These are phyloP conservation scores for Dorcus hopei DNA, from an alignment of 2,888 invertebrate species.

Conservation along the genomic window DNA sequence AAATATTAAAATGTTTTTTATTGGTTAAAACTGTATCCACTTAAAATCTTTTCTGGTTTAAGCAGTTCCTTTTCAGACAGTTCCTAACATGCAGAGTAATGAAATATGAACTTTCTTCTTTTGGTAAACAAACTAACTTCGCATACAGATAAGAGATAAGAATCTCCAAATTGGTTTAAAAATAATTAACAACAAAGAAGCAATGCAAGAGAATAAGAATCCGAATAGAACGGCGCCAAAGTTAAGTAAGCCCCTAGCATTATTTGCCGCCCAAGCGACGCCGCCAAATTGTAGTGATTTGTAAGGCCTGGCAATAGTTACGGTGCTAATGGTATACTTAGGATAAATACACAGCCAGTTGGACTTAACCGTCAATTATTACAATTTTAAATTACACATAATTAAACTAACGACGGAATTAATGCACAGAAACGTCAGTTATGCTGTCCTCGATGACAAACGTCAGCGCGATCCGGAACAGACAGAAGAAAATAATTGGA, in stretches of 20 bases:
- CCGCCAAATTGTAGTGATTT: constrained; percentile 48
- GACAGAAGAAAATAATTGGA: too few relatives aligned
- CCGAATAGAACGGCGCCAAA: constrained; percentile 32
- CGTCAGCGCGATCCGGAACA: too few relatives aligned
- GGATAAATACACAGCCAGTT: constrained; percentile 44
- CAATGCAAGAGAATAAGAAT: neutral
- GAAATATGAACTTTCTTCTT: too few relatives aligned
- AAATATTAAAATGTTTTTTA: too few relatives aligned
- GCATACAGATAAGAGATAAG: neutral
- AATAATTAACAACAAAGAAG: too few relatives aligned
- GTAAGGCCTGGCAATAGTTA: constrained; percentile 39
- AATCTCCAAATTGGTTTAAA: too few relatives aligned
- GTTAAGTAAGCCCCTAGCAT: constrained; percentile 24
- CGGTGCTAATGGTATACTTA: constrained; percentile 48
- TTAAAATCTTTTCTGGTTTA: too few relatives aligned
- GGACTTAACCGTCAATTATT: constrained; percentile 40
- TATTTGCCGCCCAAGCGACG: constrained; percentile 42
- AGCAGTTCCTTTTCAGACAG: too few relatives aligned
- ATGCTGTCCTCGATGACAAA: too few relatives aligned
- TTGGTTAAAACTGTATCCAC: too few relatives aligned
- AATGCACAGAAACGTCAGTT: constrained; percentile 6
- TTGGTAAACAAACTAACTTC: neutral
- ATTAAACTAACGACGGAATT: constrained; percentile 42
- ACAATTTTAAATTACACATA: constrained; percentile 44
- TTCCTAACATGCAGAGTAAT: too few relatives aligned